A percentile compares a stretch with the other conserved stretches of the same genome.
Evolutionary conservation across 2,888 invertebrate species (phyloP).

Genomic region (Blastobasis lacticolella): DNA sequence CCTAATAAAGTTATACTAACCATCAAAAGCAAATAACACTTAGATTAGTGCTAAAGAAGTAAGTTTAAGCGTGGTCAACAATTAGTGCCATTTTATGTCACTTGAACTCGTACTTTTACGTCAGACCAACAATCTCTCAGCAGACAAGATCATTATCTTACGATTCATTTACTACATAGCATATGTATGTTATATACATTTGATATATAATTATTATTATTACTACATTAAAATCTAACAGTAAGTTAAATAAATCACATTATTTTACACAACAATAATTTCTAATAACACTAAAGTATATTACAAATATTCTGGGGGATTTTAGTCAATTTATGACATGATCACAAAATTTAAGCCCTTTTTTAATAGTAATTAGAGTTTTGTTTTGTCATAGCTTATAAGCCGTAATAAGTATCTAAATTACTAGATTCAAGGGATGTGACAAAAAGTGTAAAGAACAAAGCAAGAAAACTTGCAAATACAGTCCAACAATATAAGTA

Average conservation of each 20-base stretch:
- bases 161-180: no score
- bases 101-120: conserved; percentile 2
- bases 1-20: background rate
- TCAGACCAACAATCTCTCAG: conserved; percentile 27
- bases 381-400: background rate
- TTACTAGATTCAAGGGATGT: no score
- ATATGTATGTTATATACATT: no score
- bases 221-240: conserved; percentile 26
- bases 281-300: conserved; percentile 18
- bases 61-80: no score
- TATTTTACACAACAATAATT: conserved; percentile 25
- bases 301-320: conserved; percentile 5
- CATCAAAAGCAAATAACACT: background rate
- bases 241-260: conserved; percentile 30
- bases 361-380: background rate
- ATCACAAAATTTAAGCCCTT: conserved; percentile 22
- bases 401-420: no score
- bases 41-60: background rate
- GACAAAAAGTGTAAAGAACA: no score
- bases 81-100: conserved; percentile 18
- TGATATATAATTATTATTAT: background rate
- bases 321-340: conserved; percentile 10
- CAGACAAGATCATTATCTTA: conserved; percentile 17
- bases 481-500: no score
- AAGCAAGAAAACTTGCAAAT: no score